Conservation (phyloP, 2,888 invertebrate genomes). For the Monochamus alternatus region DNA sequence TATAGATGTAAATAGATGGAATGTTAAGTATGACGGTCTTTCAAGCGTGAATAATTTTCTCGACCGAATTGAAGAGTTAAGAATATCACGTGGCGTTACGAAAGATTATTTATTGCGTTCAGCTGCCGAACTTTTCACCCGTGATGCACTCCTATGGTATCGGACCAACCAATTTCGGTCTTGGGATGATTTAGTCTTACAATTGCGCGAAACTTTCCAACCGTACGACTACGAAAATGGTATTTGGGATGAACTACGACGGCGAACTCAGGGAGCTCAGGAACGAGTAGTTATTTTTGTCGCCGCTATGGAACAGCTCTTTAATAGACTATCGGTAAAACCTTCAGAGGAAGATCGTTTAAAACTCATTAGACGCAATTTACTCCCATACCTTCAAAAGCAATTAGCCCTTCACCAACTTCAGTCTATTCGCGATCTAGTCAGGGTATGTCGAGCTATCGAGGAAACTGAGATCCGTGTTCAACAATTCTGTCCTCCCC, state of each 20-base stretch:
- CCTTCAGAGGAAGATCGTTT: no score
- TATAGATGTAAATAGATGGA: neutral
- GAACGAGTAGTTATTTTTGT: neutral
- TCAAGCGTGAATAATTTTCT: constrained; percentile 2
- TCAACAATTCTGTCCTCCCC: no score
- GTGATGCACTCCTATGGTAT: constrained; percentile 34
- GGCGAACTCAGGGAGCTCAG: constrained; percentile 16
- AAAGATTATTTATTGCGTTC: constrained; percentile 15
- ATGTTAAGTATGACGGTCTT: neutral
- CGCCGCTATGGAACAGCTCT: constrained; percentile 5
- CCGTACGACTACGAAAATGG: no score
- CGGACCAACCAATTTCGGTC: constrained; percentile 19
- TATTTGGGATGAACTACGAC: neutral
- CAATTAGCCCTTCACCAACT: no score
- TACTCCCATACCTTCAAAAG: no score
- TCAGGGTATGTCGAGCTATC: no score
- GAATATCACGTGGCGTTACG: constrained; percentile 4
- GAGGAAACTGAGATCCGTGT: no score
- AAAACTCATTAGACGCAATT: no score
- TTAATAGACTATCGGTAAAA: no score
- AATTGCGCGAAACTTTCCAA: neutral
- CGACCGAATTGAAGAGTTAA: constrained; percentile 15
- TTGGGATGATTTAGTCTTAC: constrained; percentile 30
- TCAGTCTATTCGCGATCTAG: no score
- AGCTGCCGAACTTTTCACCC: constrained; percentile 28